These are phyloP conservation scores for Homalodisca vitripennis DNA, from an alignment of 1,140 invertebrate genomes.

Conservation along the genomic window DNA sequence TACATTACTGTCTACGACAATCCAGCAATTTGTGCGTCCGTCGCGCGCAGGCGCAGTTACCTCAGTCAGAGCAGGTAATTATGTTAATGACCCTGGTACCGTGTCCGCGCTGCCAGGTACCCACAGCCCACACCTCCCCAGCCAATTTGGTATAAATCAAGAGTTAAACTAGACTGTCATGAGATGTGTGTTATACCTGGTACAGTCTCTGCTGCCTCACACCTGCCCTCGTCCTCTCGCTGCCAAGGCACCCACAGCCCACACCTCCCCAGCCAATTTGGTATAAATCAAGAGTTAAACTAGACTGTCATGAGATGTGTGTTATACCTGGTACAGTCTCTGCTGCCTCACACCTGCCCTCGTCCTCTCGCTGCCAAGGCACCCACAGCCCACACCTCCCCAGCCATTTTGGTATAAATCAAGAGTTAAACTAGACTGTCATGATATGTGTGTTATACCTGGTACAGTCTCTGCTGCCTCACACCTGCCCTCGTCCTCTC, in stretches of 20 bases:
- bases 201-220: slow-evolving; percentile 7
- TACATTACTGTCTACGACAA: neutral
- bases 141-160: slow-evolving; percentile 28
- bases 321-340: slow-evolving; percentile 26
- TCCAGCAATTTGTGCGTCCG: slow-evolving; percentile 12
- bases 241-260: too few species aligned
- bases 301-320: slow-evolving; percentile 25
- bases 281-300: slow-evolving; percentile 23
- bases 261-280: slow-evolving; percentile 25
- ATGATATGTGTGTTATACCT: slow-evolving; percentile 23
- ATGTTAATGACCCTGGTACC: slow-evolving; percentile 18
- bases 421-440: slow-evolving; percentile 21
- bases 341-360: neutral
- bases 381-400: too few species aligned
- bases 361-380: too few species aligned
- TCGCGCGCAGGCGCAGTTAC: too few species aligned
- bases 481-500: neutral
- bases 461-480: slow-evolving; percentile 13
- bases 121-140: slow-evolving; percentile 22
- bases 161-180: slow-evolving; percentile 21
- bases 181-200: slow-evolving; percentile 25
- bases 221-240: neutral
- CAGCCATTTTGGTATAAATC: slow-evolving; percentile 28
- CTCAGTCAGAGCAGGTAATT: slow-evolving; percentile 22
- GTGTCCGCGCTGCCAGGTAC: slow-evolving; percentile 2